A percentile compares a stretch with the other conserved stretches of the same genome.
Evolutionary conservation across 2,888 invertebrate species (phyloP).

Genomic region (Tenthredo amoena): DNA sequence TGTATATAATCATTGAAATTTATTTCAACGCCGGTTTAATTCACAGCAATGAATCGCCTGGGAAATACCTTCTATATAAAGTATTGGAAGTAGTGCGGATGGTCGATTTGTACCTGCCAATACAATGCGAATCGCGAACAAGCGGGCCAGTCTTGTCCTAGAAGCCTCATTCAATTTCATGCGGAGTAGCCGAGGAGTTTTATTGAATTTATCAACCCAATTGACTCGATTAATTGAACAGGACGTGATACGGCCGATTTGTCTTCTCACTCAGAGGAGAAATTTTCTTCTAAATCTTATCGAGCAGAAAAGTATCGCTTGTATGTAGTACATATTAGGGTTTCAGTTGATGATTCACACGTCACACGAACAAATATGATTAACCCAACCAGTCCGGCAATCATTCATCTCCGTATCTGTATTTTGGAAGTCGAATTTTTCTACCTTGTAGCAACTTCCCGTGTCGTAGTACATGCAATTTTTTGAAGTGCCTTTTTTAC

Average conservation of each 20-base stretch:
- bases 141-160: neutral
- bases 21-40: neutral
- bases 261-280: neutral
- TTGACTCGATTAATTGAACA: constrained; percentile 46
- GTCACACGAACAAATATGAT: neutral
- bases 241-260: constrained; percentile 16
- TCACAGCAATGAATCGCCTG: neutral
- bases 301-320: neutral
- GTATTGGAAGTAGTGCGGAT: neutral
- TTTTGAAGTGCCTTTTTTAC: constrained; percentile 30
- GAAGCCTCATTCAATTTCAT: constrained; percentile 23
- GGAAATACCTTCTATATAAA: neutral
- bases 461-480: constrained; percentile 7
- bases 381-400: neutral
- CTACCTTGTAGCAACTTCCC: neutral
- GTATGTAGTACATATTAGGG: neutral
- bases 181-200: constrained; percentile 19
- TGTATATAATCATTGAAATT: neutral
- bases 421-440: neutral
- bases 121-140: neutral
- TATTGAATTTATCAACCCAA: constrained; percentile 37
- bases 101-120: neutral
- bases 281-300: neutral
- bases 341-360: neutral
- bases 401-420: neutral